phyloP scores from a whole-genome alignment of 2,797 vertebrate genomes.

The Gambusia yucatana region DNA sequence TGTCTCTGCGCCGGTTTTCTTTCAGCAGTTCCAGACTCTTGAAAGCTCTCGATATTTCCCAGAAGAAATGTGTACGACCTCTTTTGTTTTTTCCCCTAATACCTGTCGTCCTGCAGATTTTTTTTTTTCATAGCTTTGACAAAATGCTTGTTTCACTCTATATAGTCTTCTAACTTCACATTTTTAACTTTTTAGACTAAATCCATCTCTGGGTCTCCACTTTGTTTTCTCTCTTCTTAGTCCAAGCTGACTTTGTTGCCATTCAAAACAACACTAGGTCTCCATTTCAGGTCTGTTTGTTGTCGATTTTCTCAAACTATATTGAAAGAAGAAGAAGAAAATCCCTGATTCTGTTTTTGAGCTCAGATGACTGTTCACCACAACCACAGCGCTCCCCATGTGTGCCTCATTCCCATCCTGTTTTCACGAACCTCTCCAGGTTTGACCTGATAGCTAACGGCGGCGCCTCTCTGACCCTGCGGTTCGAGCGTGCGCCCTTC shows the following conservation, averaged over 20 bases:
- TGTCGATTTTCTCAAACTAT: slow-evolving; percentile 38
- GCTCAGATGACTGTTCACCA: slow-evolving; percentile 48
- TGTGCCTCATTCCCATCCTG: slow-evolving; percentile 72
- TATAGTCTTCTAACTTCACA: slow-evolving; percentile 26
- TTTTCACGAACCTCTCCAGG: slow-evolving; percentile 82
- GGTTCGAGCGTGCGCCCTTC: slow-evolving; percentile 96
- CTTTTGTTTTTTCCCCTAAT: slow-evolving; percentile 8
- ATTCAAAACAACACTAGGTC: slow-evolving; percentile 19
- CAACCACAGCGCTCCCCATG: slow-evolving; percentile 55
- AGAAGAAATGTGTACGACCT: slow-evolving; percentile 16
- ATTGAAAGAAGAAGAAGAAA: slow-evolving; percentile 31
- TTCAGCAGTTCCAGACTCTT: slow-evolving; percentile 32
- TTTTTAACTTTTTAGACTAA: slow-evolving; percentile 45
- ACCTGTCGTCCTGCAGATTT: slow-evolving; percentile 35
- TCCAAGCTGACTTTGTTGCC: slow-evolving; percentile 2
- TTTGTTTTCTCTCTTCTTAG: slow-evolving; percentile 10
- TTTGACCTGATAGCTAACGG: slow-evolving; percentile 98
- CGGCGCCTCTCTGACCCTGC: slow-evolving; percentile 92
- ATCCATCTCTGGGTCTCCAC: slow-evolving; percentile 22
- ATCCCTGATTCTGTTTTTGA: slow-evolving; percentile 34
- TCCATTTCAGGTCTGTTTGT: slow-evolving; percentile 59
- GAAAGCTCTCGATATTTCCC: slow-evolving; percentile 25
- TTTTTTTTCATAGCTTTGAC: slow-evolving; percentile 10
- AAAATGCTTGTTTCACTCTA: slow-evolving; percentile 14
- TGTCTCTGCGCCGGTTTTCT: slow-evolving; percentile 38